Percentiles rank a stretch among this genome's conserved stretches.
phyloP scores from a whole-genome alignment of 1,140 invertebrate species.

The Daktulosphaira vitifoliae region DNA sequence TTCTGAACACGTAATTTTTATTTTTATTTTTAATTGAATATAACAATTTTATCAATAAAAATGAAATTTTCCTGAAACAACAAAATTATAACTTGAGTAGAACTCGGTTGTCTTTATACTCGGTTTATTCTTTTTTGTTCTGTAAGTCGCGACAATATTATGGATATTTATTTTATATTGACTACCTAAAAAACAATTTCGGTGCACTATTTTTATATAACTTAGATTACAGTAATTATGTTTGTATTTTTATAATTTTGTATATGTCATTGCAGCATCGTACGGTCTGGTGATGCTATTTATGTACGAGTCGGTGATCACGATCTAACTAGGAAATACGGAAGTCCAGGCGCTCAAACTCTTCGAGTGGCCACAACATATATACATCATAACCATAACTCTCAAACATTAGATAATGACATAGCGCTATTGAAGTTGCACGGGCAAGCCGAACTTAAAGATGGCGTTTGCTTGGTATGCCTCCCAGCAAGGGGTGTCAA shows the following conservation, averaged over 20 bases:
- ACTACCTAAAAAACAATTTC: too few relatives aligned
- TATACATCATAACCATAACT: conserved; percentile 94
- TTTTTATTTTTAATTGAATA: background rate
- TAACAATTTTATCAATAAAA: too few relatives aligned
- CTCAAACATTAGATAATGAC: conserved; percentile 90
- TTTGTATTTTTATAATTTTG: too few relatives aligned
- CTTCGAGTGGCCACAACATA: conserved; percentile 82
- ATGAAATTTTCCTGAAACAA: too few relatives aligned
- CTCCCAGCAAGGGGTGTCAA: conserved; percentile 75
- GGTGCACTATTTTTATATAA: too few relatives aligned
- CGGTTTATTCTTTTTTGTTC: too few relatives aligned
- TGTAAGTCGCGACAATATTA: too few relatives aligned
- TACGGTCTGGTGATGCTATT: conserved; percentile 78
- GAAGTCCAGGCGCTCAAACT: conserved; percentile 79
- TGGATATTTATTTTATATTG: too few relatives aligned
- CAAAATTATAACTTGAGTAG: too few relatives aligned
- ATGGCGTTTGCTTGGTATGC: conserved; percentile 77
- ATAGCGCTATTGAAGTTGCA: conserved; percentile 88
- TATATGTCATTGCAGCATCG: too few relatives aligned
- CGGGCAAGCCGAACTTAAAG: conserved; percentile 77
- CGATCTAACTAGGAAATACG: conserved; percentile 76
- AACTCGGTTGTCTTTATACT: too few relatives aligned
- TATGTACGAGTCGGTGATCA: conserved; percentile 90
- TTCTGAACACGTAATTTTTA: background rate
- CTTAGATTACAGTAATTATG: too few relatives aligned